Evolutionary conservation across 2,797 vertebrate genomes (phyloP).

Genomic region (Clarias platycephalus): DNA sequence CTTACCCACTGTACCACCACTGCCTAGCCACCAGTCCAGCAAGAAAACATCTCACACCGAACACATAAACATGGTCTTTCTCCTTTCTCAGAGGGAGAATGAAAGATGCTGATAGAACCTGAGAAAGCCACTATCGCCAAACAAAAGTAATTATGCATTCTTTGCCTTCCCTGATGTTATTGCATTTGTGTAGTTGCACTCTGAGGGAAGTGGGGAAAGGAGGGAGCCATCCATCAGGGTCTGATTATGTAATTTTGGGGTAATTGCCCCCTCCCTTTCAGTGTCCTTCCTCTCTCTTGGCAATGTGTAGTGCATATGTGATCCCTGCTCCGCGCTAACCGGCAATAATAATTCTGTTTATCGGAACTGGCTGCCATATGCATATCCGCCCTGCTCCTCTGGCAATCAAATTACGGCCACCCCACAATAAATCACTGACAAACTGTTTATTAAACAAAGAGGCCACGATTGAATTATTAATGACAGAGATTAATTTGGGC

Average conservation of each 20-base stretch:
- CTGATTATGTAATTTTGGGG: constrained; percentile 65
- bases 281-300: constrained; percentile 49
- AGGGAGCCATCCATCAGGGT: constrained; percentile 58
- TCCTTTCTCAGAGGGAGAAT: constrained; percentile 1
- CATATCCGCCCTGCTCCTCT: constrained; percentile 62
- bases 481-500: constrained; percentile 83
- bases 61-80: neutral
- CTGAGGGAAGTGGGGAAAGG: constrained; percentile 50
- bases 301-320: constrained; percentile 50
- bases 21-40: neutral
- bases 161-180: constrained; percentile 50
- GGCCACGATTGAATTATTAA: constrained; percentile 84
- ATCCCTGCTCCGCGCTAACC: constrained; percentile 59
- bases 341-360: constrained; percentile 67
- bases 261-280: constrained; percentile 56
- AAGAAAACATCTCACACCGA: constrained; percentile 1
- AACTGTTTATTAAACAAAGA: constrained; percentile 88
- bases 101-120: constrained; percentile 29
- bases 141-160: constrained; percentile 58
- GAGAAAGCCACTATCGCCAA: constrained; percentile 43
- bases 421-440: constrained; percentile 84
- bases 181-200: constrained; percentile 52
- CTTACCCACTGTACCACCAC: neutral
- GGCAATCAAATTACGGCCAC: constrained; percentile 66
- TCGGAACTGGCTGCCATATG: constrained; percentile 61